Evolutionary conservation across 2,888 invertebrate species (phyloP), one percentile per base, ranked within the genome.

Genomic region (Oithona nana): DNA sequence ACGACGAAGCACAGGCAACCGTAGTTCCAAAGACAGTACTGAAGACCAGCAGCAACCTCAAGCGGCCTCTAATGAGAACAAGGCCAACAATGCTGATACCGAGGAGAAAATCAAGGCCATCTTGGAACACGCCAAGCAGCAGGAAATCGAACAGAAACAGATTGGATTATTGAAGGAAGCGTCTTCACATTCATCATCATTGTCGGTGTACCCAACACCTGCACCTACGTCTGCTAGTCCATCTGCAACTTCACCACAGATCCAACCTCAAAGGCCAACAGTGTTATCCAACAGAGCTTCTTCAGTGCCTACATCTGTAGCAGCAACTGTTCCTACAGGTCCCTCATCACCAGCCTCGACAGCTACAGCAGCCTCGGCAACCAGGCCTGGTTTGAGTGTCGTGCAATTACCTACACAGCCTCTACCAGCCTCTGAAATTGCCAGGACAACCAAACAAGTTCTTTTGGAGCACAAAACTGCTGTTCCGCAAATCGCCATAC

Each of bases 91-190:
- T 24, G 24, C 20, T 3, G 24, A 54, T 24, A 59, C 59, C 22
- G 59, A 59, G 20, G 31, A 59, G 39, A 59, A 59, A 28, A 59
- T 59, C 49, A 59, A 59, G 49, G 31, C 39, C 8, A 59, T 59
- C 28, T 49, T 59, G 11, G 59, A 59, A 49, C 39, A 48, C 22
- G 59, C 59, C 39, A 59, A 39, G 59, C 59, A 59, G 49, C 24
- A 59, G 48, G 59, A 30, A 8, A 16, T 24, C 24, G 59, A 39
- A 39, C 39, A 39, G 39, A 6, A 39, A 11, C 39, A 39, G 6
- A 11, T 39, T 6, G 39, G 39, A 11, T 6, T 39, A 16, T 11
- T 39, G 39, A 39, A 39, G 16, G 39, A 39, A 16, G 8, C 6
- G 39, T n/a, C n/a, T n/a, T n/a, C n/a, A n/a, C n/a, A n/a, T n/a